Percentiles rank a stretch among this genome's conserved stretches.
Evolutionary conservation across 2,113 vertebrate species (phyloP).

Genomic region (Addax nasomaculatus): DNA sequence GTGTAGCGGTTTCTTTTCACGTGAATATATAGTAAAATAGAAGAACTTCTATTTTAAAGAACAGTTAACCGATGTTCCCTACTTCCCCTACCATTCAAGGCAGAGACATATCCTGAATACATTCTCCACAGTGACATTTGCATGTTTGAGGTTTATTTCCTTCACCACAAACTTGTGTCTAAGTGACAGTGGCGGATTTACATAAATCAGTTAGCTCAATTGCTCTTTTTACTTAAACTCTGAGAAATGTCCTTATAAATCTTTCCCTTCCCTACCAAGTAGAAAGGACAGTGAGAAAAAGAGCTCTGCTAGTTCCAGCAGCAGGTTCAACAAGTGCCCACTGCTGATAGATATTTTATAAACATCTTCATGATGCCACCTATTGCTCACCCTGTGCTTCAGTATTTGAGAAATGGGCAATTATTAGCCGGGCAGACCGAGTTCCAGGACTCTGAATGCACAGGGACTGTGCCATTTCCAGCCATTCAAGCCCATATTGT

Average conservation of each 20-base stretch:
- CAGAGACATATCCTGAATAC: not conserved
- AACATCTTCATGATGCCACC: not conserved
- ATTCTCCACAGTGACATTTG: not conserved
- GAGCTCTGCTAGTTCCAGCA: not conserved
- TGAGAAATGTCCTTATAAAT: not conserved
- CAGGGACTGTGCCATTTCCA: conserved; percentile 2
- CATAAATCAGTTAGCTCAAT: not conserved
- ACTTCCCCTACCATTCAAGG: not conserved
- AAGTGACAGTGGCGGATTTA: not conserved
- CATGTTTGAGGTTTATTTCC: not conserved
- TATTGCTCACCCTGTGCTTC: not conserved
- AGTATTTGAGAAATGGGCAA: not conserved
- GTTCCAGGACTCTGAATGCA: not conserved
- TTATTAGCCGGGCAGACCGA: not conserved
- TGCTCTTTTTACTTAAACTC: not conserved
- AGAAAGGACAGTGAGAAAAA: not conserved
- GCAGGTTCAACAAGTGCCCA: not conserved
- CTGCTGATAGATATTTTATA: not conserved
- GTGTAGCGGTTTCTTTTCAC: not conserved
- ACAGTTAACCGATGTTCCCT: not conserved
- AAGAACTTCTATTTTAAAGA: not conserved
- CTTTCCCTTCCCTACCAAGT: not conserved
- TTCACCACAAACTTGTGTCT: no score
- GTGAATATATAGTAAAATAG: not conserved
- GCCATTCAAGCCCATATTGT: conserved; percentile 16